Base-by-base conservation (phyloP, 1,140 invertebrate species). In the Penaeus vannamei region DNA sequence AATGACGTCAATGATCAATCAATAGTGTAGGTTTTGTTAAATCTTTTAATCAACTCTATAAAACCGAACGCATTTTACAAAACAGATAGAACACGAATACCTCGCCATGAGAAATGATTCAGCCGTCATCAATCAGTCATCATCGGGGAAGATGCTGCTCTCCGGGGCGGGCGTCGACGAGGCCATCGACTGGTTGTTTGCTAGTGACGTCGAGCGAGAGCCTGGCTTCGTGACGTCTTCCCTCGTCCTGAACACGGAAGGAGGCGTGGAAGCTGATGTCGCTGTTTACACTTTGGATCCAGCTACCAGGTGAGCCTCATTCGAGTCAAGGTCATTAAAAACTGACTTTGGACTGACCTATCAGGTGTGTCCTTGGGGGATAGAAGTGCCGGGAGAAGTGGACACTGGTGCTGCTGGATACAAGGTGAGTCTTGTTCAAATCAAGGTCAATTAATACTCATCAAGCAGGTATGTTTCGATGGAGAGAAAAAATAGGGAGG, bases 71-170 rank as follows among this genome's bases (percentile, higher is more conserved):
- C 0, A 19, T 32, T 76, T 20, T 36, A 29, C 29, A 7, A 19
- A 76, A 76, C 72, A 76, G 72, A 32, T 76, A 76, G 42, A 22
- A 20, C 19, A 29, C 1, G 72, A 76, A 26, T 76, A 76, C 26
- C 17, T 32, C 19, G 72, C 72, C 5, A 76, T 76, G 72, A 76
- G 42, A 76, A 29, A 29, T 5, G 26, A 29, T 5, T 76, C 72
- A 76, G 72, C 72, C 3, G 26, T 76, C n/a, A 29, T 76, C 14
- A 76, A 76, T 36, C 72, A 36, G n/a, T 32, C 72, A 76, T 76
- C 72, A 29, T 76, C 72, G 17, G 72, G 72, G 42, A 76, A 76
- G 42, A 76, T 76, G n/a, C 14, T 20, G 42, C 72, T 76, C 19
- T 32, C 72, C 42, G 72, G 72, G 8, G 10, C 19, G 42, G 72